phyloP scores from a whole-genome alignment of 2,797 vertebrate genomes.

The Ibycter americanus region DNA sequence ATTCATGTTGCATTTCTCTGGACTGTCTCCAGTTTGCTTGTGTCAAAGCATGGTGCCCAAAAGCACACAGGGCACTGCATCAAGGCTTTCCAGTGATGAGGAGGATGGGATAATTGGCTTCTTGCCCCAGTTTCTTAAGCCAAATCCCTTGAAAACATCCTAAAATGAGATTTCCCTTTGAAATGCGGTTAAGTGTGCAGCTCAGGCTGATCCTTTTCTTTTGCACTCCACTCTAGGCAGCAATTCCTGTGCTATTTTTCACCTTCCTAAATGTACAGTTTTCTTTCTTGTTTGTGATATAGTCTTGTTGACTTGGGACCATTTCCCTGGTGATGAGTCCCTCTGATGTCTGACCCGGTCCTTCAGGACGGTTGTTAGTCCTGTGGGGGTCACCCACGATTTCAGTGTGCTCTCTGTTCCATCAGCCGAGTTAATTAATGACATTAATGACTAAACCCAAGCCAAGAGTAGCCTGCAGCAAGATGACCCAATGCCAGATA shows the following conservation, averaged over 20 bases:
- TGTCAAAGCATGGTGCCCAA: not conserved
- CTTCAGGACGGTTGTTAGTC: not conserved
- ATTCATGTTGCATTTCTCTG: not conserved
- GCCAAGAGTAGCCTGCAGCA: not conserved
- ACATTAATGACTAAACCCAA: not conserved
- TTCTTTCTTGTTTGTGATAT: not conserved
- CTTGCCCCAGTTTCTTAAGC: not conserved
- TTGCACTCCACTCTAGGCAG: not conserved
- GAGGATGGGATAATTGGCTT: not conserved
- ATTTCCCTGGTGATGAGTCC: not conserved
- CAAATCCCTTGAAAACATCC: not conserved
- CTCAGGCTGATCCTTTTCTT: not conserved
- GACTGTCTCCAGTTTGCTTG: not conserved
- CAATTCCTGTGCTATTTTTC: not conserved
- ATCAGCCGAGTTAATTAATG: not conserved
- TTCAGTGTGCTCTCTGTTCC: not conserved
- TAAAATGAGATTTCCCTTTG: not conserved
- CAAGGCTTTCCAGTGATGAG: not conserved
- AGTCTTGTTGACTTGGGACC: not conserved
- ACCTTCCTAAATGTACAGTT: not conserved
- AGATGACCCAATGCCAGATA: not conserved
- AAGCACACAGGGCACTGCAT: not conserved
- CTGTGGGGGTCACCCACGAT: not conserved
- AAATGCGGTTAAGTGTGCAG: accelerated
- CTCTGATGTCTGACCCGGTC: not conserved